Percentiles rank a stretch among this genome's conserved stretches.
phyloP scores from a whole-genome alignment of 2,113 vertebrate genomes.

The Thomomys bottae region DNA sequence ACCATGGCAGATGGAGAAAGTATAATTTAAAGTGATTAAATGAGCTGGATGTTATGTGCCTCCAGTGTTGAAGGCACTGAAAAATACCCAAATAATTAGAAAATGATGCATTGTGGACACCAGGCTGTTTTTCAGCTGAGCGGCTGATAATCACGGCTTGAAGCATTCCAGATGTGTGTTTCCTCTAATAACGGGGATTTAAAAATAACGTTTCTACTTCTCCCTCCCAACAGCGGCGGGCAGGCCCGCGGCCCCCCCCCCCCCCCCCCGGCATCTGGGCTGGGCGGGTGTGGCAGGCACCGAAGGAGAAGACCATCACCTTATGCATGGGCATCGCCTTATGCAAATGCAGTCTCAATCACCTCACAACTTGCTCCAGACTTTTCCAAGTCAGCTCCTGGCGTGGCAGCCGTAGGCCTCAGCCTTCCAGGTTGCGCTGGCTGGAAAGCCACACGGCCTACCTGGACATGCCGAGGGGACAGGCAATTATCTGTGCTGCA shows the following conservation, averaged over 20 bases:
- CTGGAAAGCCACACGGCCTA: conserved; percentile 53
- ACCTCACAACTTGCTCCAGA: conserved; percentile 73
- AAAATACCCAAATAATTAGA: conserved; percentile 75
- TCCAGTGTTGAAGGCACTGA: conserved; percentile 73
- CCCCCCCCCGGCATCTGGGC: too few species aligned
- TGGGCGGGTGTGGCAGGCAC: too few species aligned
- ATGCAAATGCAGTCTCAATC: conserved; percentile 71
- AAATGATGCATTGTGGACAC: conserved; percentile 30
- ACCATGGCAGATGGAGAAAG: conserved; percentile 57
- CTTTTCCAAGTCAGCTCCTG: conserved; percentile 59
- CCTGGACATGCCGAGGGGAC: conserved; percentile 19
- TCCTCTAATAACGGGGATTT: conserved; percentile 74
- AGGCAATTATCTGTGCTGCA: neutral
- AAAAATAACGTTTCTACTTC: conserved; percentile 68
- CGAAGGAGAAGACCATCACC: too few species aligned
- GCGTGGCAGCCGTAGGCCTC: conserved; percentile 54
- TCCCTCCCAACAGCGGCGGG: conserved; percentile 24
- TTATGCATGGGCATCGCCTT: neutral
- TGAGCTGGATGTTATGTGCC: conserved; percentile 71
- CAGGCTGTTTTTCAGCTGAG: conserved; percentile 58
- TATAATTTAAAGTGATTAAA: conserved; percentile 76
- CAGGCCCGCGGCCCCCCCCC: too few species aligned
- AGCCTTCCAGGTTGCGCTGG: conserved; percentile 58
- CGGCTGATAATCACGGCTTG: conserved; percentile 45
- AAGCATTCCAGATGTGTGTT: conserved; percentile 56